Evolutionary conservation across 2,797 vertebrate species (phyloP), one percentile per base, ranked within the genome.

Genomic region (Apodemus agrarius): DNA sequence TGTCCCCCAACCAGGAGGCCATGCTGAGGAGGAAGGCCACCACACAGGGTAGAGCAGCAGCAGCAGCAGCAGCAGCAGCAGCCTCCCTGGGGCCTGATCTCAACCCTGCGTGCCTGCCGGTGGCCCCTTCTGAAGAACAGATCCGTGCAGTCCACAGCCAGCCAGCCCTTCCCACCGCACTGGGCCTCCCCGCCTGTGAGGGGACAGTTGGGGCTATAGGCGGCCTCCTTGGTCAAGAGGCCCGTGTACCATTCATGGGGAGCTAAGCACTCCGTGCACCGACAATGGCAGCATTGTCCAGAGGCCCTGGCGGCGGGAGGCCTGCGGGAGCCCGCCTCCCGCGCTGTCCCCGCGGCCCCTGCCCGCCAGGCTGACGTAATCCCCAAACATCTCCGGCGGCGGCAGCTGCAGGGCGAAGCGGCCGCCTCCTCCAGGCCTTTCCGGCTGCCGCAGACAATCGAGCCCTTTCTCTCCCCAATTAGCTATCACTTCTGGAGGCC

Each of bases 341-440:
- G 29, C 52, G 11, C 94, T 0, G 85, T 61, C 72, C 91, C 86
- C 0, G 40, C 43, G 79, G 57, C 95, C 96, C 97, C 95, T 96
- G 99, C 98, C 98, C 98, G 98, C 96, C 98, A 90, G 98, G 98
- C 99, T 99, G 99, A 99, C 99, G 99, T 99, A 99, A 99, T 99
- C 99, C 98, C 98, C 99, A 99, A 99, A 98, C 99, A 99, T 99
- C 99, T 97, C 98, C 98, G 98, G 98, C 99, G 98, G 98, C 99
- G 99, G 99, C 99, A 99, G 99, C 99, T 99, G 99, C 99, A 99
- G 98, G 98, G 99, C 99, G 98, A 99, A 99, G 99, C 99, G 96
- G 96, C 96, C 98, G 97, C 98, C 98, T 98, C 98, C 98, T 98
- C 98, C 98, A 98, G 98, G 98, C 99, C 98, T 98, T 99, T 99